A percentile compares a stretch with the other conserved stretches of the same genome.
Evolutionary conservation across 2,888 invertebrate species (phyloP).

Genomic region (Homarus gammarus): DNA sequence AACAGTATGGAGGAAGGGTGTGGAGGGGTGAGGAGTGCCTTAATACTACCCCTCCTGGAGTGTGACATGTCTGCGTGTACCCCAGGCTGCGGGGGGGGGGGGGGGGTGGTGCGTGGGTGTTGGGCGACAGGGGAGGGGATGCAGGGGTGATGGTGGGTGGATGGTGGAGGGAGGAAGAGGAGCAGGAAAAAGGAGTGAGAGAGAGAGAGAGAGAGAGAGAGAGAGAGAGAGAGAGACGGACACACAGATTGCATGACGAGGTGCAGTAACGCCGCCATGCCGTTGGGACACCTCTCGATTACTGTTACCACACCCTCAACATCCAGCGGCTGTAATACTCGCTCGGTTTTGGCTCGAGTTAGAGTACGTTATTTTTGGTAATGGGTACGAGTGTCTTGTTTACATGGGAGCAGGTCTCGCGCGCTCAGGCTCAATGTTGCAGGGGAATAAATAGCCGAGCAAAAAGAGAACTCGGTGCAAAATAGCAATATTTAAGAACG

Average conservation of each 20-base stretch:
- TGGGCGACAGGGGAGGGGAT: background rate
- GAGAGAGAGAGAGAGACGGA: conserved; percentile 30
- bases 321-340: too few species aligned
- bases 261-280: conserved; percentile 4
- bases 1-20: background rate
- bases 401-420: too few species aligned
- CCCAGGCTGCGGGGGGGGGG: background rate
- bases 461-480: too few species aligned
- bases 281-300: conserved; percentile 1
- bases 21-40: background rate
- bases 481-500: too few species aligned
- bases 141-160: background rate
- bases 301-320: too few species aligned
- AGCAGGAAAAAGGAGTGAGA: background rate
- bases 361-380: too few species aligned
- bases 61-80: background rate
- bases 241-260: conserved; percentile 9
- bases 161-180: background rate
- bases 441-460: too few species aligned
- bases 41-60: background rate
- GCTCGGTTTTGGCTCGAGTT: too few species aligned
- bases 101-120: too few species aligned
- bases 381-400: too few species aligned
- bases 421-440: too few species aligned
- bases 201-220: conserved; percentile 31